Base-by-base conservation (phyloP, 2,888 invertebrate species). In the Diplolepis rosae region DNA sequence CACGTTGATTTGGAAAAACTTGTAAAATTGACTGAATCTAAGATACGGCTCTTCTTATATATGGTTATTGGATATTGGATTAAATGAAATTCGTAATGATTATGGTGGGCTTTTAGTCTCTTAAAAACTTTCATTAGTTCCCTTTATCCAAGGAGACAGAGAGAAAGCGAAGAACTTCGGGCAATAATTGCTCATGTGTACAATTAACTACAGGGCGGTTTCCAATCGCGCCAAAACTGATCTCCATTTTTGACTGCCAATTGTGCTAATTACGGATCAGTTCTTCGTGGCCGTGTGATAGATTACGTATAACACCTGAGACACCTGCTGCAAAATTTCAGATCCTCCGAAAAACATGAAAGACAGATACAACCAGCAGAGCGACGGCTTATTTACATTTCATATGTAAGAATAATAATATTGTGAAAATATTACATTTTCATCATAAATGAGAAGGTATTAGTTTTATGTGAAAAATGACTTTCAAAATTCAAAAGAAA, bases 71-170 rank as follows among this genome's bases (percentile, higher is more conserved):
- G n/a, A n/a, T n/a, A n/a, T n/a, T n/a, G n/a, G n/a, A n/a, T n/a
- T n/a, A n/a, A 35, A 56, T 56, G 56, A 56, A n/a, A n/a, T 56
- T 32, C 22, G 32, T 22, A 56, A 56, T 18, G 56, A 56, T 56
- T 32, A 54, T 15, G 11, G 15, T 18, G 35, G 35, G 32, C 35
- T 56, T 39, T 56, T 18, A 32, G 52, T 30, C 28, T n/a, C 52
- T 52, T 56, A 56, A 35, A 13, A 56, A 56, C 56, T 56, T 56
- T 56, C 35, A 35, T 56, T 56, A 56, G 35, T 56, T 56, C n/a
- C 24, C 24, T 56, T 39, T 39, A 56, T 32, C 22, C 35, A 56
- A 35, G 56, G 56, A 56, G 56, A 56, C 56, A 35, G 56, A 56
- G 56, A 32, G 56, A 56, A 56, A 56, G 56, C 35, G 56, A 35